Evolutionary conservation across 1,140 invertebrate genomes (phyloP), one percentile per base, ranked within the genome.

Genomic region (Berghia stephanieae): DNA sequence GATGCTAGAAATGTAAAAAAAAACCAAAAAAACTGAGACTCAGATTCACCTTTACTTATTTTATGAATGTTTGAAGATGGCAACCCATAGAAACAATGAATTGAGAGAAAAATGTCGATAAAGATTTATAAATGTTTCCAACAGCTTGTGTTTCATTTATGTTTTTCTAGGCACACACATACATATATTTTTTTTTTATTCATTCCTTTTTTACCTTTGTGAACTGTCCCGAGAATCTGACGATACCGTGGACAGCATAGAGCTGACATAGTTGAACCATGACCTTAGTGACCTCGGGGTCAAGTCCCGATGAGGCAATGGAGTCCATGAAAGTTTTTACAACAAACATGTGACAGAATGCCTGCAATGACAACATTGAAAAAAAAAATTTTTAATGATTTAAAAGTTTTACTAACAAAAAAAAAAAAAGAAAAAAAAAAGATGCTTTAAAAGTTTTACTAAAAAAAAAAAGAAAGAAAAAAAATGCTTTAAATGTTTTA

Each of bases 131-230:
- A 8, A n/a, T n/a, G n/a, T n/a, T n/a, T n/a, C n/a, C n/a, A n/a
- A n/a, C n/a, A n/a, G n/a, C n/a, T n/a, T n/a, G n/a, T n/a, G n/a
- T n/a, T n/a, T n/a, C n/a, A n/a, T n/a, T n/a, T n/a, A n/a, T n/a
- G n/a, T n/a, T n/a, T n/a, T n/a, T n/a, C n/a, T n/a, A n/a, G n/a
- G n/a, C n/a, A n/a, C n/a, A n/a, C n/a, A n/a, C n/a, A n/a, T n/a
- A n/a, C n/a, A n/a, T n/a, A n/a, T n/a, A n/a, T n/a, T n/a, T n/a
- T n/a, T n/a, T n/a, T n/a, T n/a, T n/a, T n/a, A n/a, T n/a, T n/a
- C n/a, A n/a, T n/a, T n/a, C n/a, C n/a, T n/a, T n/a, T n/a, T n/a
- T 91, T 89, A 96, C 95, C 88, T 93, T 91, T 5, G 96, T 89
- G 81, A 96, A 93, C 82, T 95, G 93, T 0, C 95, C 95, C 36